A percentile compares a stretch with the other conserved stretches of the same genome.
phyloP scores from a whole-genome alignment of 2,113 vertebrate genomes.

The Oncorhynchus mykiss region DNA sequence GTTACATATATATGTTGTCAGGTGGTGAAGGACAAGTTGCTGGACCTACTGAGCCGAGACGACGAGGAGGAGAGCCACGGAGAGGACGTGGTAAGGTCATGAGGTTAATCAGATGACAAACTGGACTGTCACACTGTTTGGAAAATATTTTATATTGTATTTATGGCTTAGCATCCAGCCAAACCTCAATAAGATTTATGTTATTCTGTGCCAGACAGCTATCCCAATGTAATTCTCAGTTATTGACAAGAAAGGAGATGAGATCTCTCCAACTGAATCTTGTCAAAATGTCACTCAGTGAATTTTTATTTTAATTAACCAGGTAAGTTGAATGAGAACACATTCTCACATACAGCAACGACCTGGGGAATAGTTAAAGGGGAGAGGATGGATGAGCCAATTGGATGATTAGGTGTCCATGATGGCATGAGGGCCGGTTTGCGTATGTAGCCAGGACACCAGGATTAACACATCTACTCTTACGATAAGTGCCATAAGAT shows the following conservation, averaged over 20 bases:
- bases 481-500: no score
- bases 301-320: no score
- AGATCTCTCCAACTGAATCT: not conserved
- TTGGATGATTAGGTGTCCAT: no score
- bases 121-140: not conserved
- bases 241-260: not conserved
- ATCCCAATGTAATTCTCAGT: no score
- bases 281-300: not conserved
- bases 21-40: constrained; percentile 92
- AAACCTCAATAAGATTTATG: not conserved
- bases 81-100: constrained; percentile 89
- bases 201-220: not conserved
- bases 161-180: no score
- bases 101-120: not conserved
- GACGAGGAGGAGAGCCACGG: constrained; percentile 93
- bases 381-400: no score
- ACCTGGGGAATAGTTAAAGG: no score
- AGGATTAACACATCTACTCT: no score
- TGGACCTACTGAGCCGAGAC: constrained; percentile 90
- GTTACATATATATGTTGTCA: constrained; percentile 54
- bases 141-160: not conserved
- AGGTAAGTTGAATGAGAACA: no score
- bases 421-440: no score
- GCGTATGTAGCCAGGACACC: no score
- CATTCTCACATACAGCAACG: no score